Base-by-base conservation (phyloP, 2,888 invertebrate species). In the Melipona beecheii region DNA sequence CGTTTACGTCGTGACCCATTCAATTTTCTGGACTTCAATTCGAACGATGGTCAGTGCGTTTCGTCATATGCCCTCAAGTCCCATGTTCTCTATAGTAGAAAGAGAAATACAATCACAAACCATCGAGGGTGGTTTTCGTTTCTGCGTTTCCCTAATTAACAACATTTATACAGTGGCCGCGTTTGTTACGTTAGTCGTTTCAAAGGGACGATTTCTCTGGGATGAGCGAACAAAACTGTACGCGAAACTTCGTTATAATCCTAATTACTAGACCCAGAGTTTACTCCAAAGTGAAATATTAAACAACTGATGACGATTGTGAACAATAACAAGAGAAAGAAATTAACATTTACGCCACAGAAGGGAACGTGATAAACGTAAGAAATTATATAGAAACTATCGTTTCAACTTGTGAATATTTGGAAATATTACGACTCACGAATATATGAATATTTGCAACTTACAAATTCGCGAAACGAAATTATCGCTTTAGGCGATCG, bases 21-120 rank as follows among this genome's bases (percentile, higher is more conserved):
- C 91, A 91, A 92, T 91, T 91, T 91, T 89, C 87, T 89, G 85
- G 88, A 75, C 87, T 90, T 89, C 90, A 91, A 91, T 89, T 86
- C 87, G 85, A 83, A 74, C 81, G 81, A 83, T 81, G 89, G 90
- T 90, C 89, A 88, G 81, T 78, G 76, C 56, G 52, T 56, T 79
- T 79, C 69, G 83, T 76, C 77, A 31, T 49, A 65, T 85, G 86
- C 81, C 84, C 82, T 49, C 74, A 52, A 89, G 87, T 77, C 78
- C 52, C 21, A 56, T 52, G 54, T 43, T 75, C 71, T 52, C 43
- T 68, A 62, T 62, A 19, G 58, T 68, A 66, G 79, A 85, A 75
- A 71, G 66, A 73, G 79, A 50, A 62, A 60, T 15, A 27, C 27
- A 69, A 27, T 71, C 66, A 68, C 52, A 43, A 69, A 75, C 75